phyloP scores from a whole-genome alignment of 2,888 invertebrate species.

The Noctua comes region DNA sequence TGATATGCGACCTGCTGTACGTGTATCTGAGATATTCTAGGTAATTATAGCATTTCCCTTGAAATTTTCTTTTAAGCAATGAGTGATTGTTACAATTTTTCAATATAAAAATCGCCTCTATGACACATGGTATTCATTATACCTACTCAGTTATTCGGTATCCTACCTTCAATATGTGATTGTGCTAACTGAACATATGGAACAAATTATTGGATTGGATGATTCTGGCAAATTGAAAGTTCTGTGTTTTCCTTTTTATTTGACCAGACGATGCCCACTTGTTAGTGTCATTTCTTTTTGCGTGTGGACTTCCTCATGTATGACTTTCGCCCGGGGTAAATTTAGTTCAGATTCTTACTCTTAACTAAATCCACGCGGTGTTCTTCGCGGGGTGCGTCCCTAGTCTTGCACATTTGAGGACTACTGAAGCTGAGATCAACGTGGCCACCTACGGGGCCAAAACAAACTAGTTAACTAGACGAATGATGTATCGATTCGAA shows the following conservation, averaged over 20 bases:
- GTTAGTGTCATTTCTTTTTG: neutral
- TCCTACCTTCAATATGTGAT: conserved; percentile 21
- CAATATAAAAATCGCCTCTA: conserved; percentile 31
- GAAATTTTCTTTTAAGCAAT: conserved; percentile 30
- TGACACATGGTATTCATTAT: conserved; percentile 39
- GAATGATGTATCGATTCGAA: neutral
- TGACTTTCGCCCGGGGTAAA: neutral
- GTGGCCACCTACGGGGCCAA: neutral
- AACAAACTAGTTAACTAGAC: neutral
- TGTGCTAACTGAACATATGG: conserved; percentile 5
- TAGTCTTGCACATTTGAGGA: neutral
- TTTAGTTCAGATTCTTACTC: neutral
- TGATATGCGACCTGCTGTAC: neutral
- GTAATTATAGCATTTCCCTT: conserved; percentile 29
- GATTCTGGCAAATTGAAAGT: neutral
- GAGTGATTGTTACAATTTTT: conserved; percentile 39
- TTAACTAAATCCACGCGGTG: neutral
- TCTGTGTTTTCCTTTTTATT: neutral
- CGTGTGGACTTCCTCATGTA: neutral
- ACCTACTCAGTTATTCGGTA: conserved; percentile 29
- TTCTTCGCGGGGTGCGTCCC: neutral
- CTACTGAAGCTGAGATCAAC: too few relatives aligned
- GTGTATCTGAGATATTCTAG: neutral
- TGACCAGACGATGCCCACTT: neutral
- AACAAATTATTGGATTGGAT: neutral